phyloP scores from a whole-genome alignment of 2,888 invertebrate species.

The Diabrotica balteata region DNA sequence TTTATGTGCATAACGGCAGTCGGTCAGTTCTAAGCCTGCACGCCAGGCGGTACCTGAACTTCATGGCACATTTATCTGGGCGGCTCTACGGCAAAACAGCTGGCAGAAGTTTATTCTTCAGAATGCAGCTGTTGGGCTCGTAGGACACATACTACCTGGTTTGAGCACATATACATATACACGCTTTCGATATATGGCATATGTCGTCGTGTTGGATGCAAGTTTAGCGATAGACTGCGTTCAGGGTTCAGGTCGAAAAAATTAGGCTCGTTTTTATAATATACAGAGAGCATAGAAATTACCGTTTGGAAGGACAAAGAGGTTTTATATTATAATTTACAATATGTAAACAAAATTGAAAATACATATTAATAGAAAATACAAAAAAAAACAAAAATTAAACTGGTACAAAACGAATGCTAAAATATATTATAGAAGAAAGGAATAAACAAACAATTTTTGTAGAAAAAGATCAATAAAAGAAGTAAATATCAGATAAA shows the following conservation, averaged over 20 bases:
- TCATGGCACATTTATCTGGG: slow-evolving; percentile 42
- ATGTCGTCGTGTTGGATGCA: slow-evolving; percentile 41
- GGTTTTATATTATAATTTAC: no score
- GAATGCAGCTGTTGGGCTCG: slow-evolving; percentile 59
- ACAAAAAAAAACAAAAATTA: no score
- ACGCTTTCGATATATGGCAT: slow-evolving; percentile 46
- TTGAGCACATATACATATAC: slow-evolving; percentile 41
- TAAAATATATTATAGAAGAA: no score
- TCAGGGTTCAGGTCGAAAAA: slow-evolving; percentile 18
- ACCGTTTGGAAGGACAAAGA: no score
- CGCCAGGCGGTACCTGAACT: slow-evolving; percentile 27
- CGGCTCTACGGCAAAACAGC: slow-evolving; percentile 57
- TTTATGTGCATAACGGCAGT: slow-evolving; percentile 55
- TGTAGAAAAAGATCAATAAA: no score
- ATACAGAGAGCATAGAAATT: no score
- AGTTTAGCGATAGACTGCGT: slow-evolving; percentile 25
- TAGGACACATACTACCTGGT: slow-evolving; percentile 53
- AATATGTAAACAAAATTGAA: no score
- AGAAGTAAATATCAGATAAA: no score
- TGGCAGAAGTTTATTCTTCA: slow-evolving; percentile 62
- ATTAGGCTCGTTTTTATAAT: slow-evolving; percentile 2
- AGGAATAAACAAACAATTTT: no score
- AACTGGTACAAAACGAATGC: no score
- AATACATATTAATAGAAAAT: no score
- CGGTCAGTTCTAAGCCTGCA: slow-evolving; percentile 41